Evolutionary conservation across 2,888 invertebrate species (phyloP).

Genomic region (Eristalis intricaria): DNA sequence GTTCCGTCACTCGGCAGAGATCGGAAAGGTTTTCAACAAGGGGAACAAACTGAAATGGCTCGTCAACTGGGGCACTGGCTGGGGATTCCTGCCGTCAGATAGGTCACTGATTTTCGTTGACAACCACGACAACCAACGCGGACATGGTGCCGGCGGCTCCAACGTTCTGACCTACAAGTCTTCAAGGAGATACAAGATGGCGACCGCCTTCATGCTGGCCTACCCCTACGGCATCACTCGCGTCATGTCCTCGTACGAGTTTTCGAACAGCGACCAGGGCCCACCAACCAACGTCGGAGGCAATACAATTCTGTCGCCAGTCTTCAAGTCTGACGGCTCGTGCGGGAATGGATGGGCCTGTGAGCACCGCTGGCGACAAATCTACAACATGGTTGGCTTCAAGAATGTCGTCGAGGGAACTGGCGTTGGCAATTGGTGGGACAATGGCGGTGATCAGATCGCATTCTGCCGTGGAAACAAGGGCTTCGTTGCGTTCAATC

Average conservation of each 20-base stretch:
- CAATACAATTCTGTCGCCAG: conserved; percentile 84
- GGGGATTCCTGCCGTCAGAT: conserved; percentile 85
- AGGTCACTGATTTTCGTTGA: conserved; percentile 91
- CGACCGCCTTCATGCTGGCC: conserved; percentile 93
- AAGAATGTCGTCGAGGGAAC: conserved; percentile 86
- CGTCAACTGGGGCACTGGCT: conserved; percentile 85
- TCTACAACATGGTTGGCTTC: conserved; percentile 90
- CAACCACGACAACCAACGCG: conserved; percentile 95
- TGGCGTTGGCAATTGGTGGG: conserved; percentile 88
- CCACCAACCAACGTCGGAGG: conserved; percentile 86
- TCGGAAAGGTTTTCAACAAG: conserved; percentile 84
- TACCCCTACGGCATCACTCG: conserved; percentile 91
- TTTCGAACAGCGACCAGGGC: conserved; percentile 85
- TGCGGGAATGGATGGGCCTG: conserved; percentile 88
- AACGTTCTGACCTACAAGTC: conserved; percentile 87
- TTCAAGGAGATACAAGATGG: conserved; percentile 88
- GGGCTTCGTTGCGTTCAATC: conserved; percentile 90
- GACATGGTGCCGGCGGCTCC: conserved; percentile 85
- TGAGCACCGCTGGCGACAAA: conserved; percentile 93
- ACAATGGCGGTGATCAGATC: conserved; percentile 90
- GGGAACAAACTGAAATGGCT: conserved; percentile 86
- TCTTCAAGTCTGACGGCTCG: conserved; percentile 85
- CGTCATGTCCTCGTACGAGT: conserved; percentile 93
- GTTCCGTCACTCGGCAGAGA: conserved; percentile 82
- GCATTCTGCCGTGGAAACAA: conserved; percentile 90